Conservation (phyloP, 2,797 vertebrate species). For the Rhinichthys osculus region DNA sequence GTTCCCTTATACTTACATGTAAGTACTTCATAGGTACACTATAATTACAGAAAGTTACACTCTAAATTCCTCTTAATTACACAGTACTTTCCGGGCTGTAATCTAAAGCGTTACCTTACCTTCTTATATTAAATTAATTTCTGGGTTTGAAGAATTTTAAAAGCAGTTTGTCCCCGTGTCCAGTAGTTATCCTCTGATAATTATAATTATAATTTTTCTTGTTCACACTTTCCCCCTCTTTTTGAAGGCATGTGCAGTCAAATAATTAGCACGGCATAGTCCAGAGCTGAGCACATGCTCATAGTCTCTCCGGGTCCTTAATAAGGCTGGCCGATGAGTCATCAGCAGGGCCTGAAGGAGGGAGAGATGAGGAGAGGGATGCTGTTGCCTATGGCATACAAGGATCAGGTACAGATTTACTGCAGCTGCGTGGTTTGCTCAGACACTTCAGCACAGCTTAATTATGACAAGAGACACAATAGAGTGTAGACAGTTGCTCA, state of each 20-base stretch:
- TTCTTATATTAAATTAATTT: slow-evolving; percentile 62
- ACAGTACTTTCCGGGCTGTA: no score
- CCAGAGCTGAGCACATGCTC: slow-evolving; percentile 67
- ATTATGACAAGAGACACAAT: slow-evolving; percentile 29
- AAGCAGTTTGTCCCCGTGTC: slow-evolving; percentile 60
- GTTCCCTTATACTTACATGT: no score
- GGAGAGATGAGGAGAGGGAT: slow-evolving; percentile 21
- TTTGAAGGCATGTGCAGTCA: slow-evolving; percentile 77
- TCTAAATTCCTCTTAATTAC: no score
- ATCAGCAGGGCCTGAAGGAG: slow-evolving; percentile 76
- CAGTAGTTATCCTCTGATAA: neutral
- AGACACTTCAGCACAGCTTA: slow-evolving; percentile 20
- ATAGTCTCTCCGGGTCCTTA: slow-evolving; percentile 71
- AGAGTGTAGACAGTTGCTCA: neutral
- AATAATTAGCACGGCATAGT: slow-evolving; percentile 73
- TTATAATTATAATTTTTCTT: neutral
- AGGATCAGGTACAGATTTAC: slow-evolving; percentile 35
- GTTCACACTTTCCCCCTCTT: slow-evolving; percentile 26
- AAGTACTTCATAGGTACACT: no score
- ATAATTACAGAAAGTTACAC: no score
- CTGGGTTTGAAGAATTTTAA: slow-evolving; percentile 62
- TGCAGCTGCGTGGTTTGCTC: neutral
- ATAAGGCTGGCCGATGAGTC: slow-evolving; percentile 82
- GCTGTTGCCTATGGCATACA: slow-evolving; percentile 5
- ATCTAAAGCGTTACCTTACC: neutral